These are phyloP conservation scores for Lamellibrachia satsuma DNA, from an alignment of 2,888 invertebrate genomes.

Conservation along the genomic window DNA sequence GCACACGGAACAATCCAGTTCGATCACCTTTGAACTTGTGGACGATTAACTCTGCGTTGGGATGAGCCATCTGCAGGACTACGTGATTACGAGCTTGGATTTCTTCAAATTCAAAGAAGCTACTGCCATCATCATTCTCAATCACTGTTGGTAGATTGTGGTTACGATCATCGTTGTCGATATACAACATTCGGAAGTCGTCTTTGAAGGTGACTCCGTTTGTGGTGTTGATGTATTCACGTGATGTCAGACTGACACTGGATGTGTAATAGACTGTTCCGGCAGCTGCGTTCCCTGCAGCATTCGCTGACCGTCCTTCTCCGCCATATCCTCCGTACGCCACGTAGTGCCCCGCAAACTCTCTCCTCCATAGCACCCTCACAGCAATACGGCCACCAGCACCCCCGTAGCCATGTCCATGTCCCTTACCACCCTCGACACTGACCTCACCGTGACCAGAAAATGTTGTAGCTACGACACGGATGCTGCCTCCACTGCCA, in stretches of 20 bases:
- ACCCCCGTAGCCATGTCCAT: constrained; percentile 41
- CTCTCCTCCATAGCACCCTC: constrained; percentile 44
- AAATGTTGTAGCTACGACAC: constrained; percentile 46
- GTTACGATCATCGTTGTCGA: constrained; percentile 53
- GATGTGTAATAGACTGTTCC: constrained; percentile 50
- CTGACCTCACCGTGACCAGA: constrained; percentile 51
- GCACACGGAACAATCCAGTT: constrained; percentile 48
- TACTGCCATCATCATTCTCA: constrained; percentile 41
- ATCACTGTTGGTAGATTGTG: constrained; percentile 46
- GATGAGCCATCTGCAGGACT: constrained; percentile 46
- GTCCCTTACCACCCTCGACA: constrained; percentile 44
- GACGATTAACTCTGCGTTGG: constrained; percentile 42
- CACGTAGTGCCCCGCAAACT: constrained; percentile 45
- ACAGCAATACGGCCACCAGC: constrained; percentile 50
- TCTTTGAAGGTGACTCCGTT: constrained; percentile 40
- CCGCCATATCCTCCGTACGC: constrained; percentile 46
- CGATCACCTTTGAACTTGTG: constrained; percentile 51
- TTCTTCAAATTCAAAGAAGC: constrained; percentile 46
- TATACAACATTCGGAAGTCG: constrained; percentile 43
- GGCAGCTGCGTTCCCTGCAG: constrained; percentile 46
- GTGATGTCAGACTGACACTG: constrained; percentile 38
- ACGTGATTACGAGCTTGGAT: constrained; percentile 49
- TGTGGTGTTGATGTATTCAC: constrained; percentile 32
- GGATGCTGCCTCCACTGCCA: constrained; percentile 52
- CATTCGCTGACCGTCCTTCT: constrained; percentile 20